Evolutionary conservation across 2,113 vertebrate genomes (phyloP).

Genomic region (Alligator mississippiensis): DNA sequence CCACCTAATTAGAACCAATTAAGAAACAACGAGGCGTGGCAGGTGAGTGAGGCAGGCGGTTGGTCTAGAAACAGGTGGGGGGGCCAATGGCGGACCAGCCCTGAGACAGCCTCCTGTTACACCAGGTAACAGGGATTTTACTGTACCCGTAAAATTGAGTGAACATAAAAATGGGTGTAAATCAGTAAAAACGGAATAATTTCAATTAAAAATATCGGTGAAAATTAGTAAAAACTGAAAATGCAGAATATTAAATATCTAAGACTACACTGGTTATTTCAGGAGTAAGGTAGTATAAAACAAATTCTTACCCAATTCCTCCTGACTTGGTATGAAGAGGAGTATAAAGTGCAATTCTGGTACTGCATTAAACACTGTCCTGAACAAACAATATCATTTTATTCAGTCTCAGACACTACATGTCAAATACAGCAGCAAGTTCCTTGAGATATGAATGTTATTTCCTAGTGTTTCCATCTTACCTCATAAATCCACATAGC

Average conservation of each 20-base stretch:
- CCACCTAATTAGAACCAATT: no score
- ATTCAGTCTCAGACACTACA: not conserved
- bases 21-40: no score
- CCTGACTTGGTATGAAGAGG: slow-evolving; percentile 78
- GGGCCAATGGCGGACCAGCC: no score
- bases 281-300: not conserved
- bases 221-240: no score
- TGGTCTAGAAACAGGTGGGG: no score
- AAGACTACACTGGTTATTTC: not conserved
- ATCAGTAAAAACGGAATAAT: not conserved
- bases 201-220: no score
- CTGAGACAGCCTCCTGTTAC: no score
- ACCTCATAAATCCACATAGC: not conserved
- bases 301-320: slow-evolving; percentile 81
- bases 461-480: not conserved
- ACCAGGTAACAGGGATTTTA: no score
- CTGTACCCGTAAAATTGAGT: no score
- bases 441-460: not conserved
- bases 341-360: slow-evolving; percentile 88
- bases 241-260: no score
- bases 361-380: slow-evolving; percentile 84
- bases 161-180: not conserved
- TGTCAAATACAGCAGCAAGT: not conserved
- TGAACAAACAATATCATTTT: slow-evolving; percentile 58
- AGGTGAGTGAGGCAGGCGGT: no score